Evolutionary conservation across 2,797 vertebrate species (phyloP).

Genomic region (Channallabes apus): DNA sequence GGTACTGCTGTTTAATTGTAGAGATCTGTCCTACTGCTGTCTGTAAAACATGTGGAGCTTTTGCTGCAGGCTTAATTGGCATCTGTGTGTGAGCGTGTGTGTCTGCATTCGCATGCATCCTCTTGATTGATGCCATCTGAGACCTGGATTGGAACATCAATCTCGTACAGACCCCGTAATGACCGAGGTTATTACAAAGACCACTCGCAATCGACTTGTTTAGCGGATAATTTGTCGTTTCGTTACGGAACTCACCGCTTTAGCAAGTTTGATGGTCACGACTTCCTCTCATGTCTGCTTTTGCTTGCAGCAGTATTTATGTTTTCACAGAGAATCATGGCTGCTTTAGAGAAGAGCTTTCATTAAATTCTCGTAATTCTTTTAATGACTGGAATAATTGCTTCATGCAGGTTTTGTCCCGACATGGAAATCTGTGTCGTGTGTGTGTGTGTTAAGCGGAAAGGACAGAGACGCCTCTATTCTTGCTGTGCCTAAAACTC

Average conservation of each 20-base stretch:
- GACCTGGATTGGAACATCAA: neutral
- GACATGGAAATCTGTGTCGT: neutral
- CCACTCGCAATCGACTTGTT: neutral
- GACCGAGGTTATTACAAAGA: neutral
- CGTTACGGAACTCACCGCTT: neutral
- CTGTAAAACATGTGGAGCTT: constrained; percentile 27
- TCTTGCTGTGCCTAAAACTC: neutral
- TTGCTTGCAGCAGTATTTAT: neutral
- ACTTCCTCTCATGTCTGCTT: neutral
- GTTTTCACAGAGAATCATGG: neutral
- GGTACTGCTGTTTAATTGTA: neutral
- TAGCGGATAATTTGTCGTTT: neutral
- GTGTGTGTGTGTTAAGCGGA: neutral
- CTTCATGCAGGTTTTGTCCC: neutral
- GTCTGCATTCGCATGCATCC: neutral
- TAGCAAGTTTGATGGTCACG: neutral
- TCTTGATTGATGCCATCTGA: constrained; percentile 20
- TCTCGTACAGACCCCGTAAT: neutral
- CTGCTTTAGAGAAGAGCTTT: neutral
- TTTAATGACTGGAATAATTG: neutral
- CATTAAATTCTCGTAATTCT: neutral
- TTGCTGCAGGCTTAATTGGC: constrained; percentile 42
- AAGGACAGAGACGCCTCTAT: too few relatives aligned
- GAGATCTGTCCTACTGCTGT: constrained; percentile 31
- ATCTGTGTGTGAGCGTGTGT: constrained; percentile 16